Base-by-base conservation (phyloP, 2,888 invertebrate genomes). In the Koerneria pararmatus region DNA sequence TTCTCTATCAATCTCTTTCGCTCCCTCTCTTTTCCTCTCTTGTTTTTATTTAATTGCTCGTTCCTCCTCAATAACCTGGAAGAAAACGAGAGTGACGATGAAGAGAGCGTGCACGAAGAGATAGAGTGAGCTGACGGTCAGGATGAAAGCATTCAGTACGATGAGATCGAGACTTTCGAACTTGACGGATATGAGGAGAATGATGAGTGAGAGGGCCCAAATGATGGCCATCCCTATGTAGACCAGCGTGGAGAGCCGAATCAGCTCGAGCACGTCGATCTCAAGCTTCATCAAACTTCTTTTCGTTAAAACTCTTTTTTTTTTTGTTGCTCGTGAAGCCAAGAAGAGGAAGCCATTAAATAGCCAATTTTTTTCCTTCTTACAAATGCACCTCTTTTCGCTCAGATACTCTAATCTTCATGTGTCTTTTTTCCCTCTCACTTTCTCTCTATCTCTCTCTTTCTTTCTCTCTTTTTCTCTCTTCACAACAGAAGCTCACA, bases 51-150 rank as follows among this genome's bases (percentile, higher is more conserved):
- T n/a, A n/a, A n/a, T n/a, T n/a, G n/a, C n/a, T n/a, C n/a, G n/a
- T n/a, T n/a, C n/a, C n/a, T n/a, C n/a, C n/a, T n/a, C 11, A n/a
- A 41, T 41, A 11, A 80, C 80, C 73, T 80, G 78, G n/a, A 75
- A 76, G 59, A 74, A 78, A 6, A 81, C 70, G 24, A 80, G 61
- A 0, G 76, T 67, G 0, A 69, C 71, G 6, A 77, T 73, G 6
- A 78, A 69, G 15, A 71, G 54, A 0, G 79, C 74, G 59, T 80
- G 79, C 19, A 77, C 69, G 1, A 78, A 57, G 15, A 71, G 66
- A 58, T 75, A 77, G 22, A 81, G 49, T 8, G 75, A 66, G 5
- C 73, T 69, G 27, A 79, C 62, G 32, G 70, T 71, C 24, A 78
- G 66, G 35, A 77, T 49, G 31, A 74, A 67, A 0, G 71, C 70